Evolutionary conservation across 2,888 invertebrate species (phyloP).

Genomic region (Crematogaster levior): DNA sequence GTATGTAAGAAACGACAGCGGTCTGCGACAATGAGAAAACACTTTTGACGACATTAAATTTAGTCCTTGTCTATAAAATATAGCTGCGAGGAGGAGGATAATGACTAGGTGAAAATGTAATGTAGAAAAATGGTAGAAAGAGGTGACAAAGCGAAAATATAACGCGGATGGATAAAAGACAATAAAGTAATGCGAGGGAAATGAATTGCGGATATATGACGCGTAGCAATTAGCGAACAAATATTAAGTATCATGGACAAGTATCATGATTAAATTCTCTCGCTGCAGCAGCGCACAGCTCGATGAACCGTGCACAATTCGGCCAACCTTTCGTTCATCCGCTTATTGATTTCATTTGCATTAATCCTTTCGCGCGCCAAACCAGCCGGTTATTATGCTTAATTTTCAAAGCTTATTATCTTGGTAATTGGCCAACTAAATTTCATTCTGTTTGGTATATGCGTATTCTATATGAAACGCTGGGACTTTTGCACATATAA

Average conservation of each 20-base stretch:
- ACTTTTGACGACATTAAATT: conserved; percentile 2
- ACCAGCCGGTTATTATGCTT: conserved; percentile 46
- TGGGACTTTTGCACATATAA: conserved; percentile 11
- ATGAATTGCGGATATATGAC: conserved; percentile 1
- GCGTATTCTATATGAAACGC: neutral
- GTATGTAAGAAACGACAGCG: neutral
- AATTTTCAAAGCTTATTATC: conserved; percentile 54
- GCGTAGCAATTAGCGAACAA: conserved; percentile 2
- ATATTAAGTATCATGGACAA: conserved; percentile 31
- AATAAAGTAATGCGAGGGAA: neutral
- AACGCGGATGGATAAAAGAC: neutral
- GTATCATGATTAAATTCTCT: conserved; percentile 30
- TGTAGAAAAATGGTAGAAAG: conserved; percentile 6
- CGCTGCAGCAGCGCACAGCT: neutral
- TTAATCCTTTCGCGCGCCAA: conserved; percentile 50
- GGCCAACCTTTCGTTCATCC: conserved; percentile 48
- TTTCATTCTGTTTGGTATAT: conserved; percentile 37
- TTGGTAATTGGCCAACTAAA: conserved; percentile 44
- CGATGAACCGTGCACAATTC: conserved; percentile 28
- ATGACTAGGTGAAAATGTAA: neutral
- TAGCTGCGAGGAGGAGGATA: neutral
- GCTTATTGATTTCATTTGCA: conserved; percentile 51
- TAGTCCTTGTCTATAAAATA: neutral
- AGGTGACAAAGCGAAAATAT: conserved; percentile 7
- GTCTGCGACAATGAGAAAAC: conserved; percentile 7